Conservation (phyloP, 2,113 vertebrate genomes). For the Apus apus region DNA sequence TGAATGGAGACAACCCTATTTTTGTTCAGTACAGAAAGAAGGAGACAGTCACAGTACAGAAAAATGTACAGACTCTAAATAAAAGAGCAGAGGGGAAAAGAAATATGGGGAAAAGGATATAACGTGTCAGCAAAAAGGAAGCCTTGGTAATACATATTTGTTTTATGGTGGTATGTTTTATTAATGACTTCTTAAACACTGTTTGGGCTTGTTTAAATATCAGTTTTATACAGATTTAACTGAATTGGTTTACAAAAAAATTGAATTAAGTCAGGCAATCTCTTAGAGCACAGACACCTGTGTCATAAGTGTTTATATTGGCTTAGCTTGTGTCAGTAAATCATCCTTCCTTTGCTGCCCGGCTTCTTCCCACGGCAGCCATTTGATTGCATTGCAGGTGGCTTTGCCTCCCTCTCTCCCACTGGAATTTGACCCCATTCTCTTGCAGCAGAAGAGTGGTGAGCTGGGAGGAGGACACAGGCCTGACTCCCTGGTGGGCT, state of each 20-base stretch:
- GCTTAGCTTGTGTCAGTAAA: constrained; percentile 47
- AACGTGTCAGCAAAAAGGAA: not conserved
- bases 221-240: constrained; percentile 47
- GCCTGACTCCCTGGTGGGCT: not conserved
- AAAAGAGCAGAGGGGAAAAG: not conserved
- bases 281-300: constrained; percentile 31
- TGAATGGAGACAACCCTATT: not conserved
- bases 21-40: not conserved
- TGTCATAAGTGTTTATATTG: constrained; percentile 56
- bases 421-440: not conserved
- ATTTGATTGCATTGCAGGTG: not conserved
- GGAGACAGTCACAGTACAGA: not conserved
- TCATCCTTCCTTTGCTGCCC: not conserved
- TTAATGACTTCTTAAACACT: constrained; percentile 29
- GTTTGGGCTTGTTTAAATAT: constrained; percentile 26
- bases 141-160: not conserved
- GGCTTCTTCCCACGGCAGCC: not conserved
- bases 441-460: not conserved
- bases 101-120: not conserved
- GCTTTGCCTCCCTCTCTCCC: not conserved
- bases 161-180: constrained; percentile 25
- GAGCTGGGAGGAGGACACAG: not conserved
- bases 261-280: constrained; percentile 49
- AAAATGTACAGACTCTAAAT: not conserved
- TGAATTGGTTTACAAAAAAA: constrained; percentile 46